Conservation (phyloP, 1,140 invertebrate genomes). For the Homarus americanus region DNA sequence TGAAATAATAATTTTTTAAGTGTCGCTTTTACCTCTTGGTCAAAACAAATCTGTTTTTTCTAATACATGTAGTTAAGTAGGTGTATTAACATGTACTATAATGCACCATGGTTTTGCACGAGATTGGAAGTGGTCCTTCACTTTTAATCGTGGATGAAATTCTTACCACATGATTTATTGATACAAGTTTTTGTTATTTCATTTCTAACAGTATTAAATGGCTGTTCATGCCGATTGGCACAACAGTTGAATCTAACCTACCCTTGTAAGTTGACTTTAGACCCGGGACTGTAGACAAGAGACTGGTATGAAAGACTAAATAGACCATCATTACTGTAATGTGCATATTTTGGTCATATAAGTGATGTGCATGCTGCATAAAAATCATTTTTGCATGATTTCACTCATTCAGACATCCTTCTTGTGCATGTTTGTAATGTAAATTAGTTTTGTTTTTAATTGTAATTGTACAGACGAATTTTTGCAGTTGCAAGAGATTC, state of each 20-base stretch:
- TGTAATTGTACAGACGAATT: background rate
- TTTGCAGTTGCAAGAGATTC: background rate
- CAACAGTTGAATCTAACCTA: background rate
- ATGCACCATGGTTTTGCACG: background rate
- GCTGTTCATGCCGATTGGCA: background rate
- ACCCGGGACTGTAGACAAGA: background rate
- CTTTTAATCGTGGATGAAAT: background rate
- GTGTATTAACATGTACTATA: background rate
- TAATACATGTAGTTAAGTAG: too few relatives aligned
- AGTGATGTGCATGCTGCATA: conserved; percentile 5
- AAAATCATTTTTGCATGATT: background rate
- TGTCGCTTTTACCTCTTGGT: background rate
- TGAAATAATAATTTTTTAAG: background rate
- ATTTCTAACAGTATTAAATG: background rate
- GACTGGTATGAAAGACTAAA: background rate
- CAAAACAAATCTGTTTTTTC: background rate
- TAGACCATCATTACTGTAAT: background rate
- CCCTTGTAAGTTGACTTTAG: background rate
- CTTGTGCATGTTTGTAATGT: background rate
- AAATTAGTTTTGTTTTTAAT: too few relatives aligned
- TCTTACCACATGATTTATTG: background rate
- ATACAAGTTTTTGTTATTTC: background rate
- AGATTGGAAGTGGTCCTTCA: background rate
- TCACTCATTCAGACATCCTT: background rate
- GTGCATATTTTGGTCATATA: conserved; percentile 3